These are phyloP conservation scores for Drosophila nr. perissopoda DNA, from an alignment of 2,888 invertebrate species.

Conservation along the genomic window DNA sequence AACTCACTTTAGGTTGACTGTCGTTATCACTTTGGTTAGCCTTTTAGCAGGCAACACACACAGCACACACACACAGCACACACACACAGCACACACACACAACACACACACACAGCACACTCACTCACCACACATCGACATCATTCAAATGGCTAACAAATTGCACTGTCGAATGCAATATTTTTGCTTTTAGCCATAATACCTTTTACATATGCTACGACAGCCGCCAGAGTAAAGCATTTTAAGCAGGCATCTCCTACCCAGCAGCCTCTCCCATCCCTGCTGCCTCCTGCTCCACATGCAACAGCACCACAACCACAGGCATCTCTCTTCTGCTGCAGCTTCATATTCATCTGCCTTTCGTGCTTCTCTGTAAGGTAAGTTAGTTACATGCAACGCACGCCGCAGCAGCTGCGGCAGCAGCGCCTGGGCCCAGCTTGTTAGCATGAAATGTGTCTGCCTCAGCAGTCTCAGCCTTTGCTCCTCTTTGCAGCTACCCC, in stretches of 20 bases:
- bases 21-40: conserved; percentile 45
- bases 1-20: conserved; percentile 53
- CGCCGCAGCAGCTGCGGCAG: background rate
- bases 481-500: background rate
- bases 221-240: conserved; percentile 53
- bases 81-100: conserved; percentile 1
- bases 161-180: conserved; percentile 82
- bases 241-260: conserved; percentile 32
- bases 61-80: conserved; percentile 11
- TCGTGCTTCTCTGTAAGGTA: conserved; percentile 47
- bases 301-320: conserved; percentile 17
- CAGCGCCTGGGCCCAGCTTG: conserved; percentile 56
- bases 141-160: conserved; percentile 81
- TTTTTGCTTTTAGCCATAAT: conserved; percentile 81
- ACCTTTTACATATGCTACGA: conserved; percentile 80
- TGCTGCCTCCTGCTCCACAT: background rate
- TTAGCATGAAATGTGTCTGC: conserved; percentile 79
- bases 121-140: conserved; percentile 43
- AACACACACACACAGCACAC: background rate
- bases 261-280: background rate
- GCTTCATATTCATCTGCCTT: background rate
- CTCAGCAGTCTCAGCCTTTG: conserved; percentile 8
- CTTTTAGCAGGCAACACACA: conserved; percentile 23
- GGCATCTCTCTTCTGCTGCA: background rate
- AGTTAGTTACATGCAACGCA: conserved; percentile 65